These are phyloP conservation scores for Gymnoscopelus braueri DNA, from an alignment of 2,797 vertebrate species.

Conservation along the genomic window DNA sequence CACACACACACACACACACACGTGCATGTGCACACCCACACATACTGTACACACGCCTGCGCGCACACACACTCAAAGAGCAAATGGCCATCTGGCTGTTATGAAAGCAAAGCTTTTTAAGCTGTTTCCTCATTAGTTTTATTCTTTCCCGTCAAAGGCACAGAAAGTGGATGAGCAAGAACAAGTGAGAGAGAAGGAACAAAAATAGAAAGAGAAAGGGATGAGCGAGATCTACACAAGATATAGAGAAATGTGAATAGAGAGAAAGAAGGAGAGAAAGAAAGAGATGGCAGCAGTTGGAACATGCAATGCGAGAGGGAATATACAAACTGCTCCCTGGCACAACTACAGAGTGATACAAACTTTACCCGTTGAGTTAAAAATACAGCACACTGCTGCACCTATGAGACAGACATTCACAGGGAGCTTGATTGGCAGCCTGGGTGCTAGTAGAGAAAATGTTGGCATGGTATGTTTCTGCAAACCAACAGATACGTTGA, in stretches of 20 bases:
- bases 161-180: not conserved
- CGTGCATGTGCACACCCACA: conserved; percentile 22
- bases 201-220: not conserved
- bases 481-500: not conserved
- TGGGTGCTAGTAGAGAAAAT: no score
- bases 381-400: conserved; percentile 42
- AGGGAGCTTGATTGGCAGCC: not conserved
- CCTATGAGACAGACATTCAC: conserved; percentile 10
- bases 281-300: conserved; percentile 10
- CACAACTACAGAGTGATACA: conserved; percentile 37
- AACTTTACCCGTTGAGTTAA: conserved; percentile 44
- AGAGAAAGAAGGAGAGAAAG: conserved; percentile 14
- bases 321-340: conserved; percentile 58
- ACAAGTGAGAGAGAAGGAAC: not conserved
- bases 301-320: conserved; percentile 37
- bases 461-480: not conserved
- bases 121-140: conserved; percentile 58
- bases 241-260: not conserved
- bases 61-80: conserved; percentile 27
- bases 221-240: not conserved
- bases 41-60: conserved; percentile 9
- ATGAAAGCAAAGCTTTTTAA: conserved; percentile 49
- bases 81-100: conserved; percentile 64
- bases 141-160: conserved; percentile 40
- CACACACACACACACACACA: not conserved